Conservation (phyloP, 2,113 vertebrate species). For the Archilochus colubris region DNA sequence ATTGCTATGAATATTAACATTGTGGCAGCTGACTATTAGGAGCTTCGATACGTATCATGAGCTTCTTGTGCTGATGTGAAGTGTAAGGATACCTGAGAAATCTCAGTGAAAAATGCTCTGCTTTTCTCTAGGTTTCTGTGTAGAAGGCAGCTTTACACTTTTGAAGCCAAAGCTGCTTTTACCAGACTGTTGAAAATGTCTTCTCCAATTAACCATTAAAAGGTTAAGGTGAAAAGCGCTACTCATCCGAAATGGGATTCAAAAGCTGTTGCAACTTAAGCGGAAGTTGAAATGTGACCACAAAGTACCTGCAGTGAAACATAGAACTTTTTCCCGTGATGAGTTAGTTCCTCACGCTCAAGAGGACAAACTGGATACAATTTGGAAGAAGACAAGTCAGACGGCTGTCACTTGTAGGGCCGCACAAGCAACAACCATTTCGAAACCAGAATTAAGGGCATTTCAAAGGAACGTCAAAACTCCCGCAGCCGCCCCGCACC, state of each 20-base stretch:
- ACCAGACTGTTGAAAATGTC: accelerated
- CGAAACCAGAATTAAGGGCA: accelerated
- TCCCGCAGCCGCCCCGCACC: no score
- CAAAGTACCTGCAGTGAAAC: accelerated
- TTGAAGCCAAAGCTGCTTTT: not conserved
- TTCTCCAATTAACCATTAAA: no score
- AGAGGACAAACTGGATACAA: accelerated
- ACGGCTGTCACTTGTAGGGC: accelerated
- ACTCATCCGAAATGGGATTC: not conserved
- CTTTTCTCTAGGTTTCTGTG: accelerated
- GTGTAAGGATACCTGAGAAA: not conserved
- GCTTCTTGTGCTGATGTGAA: not conserved
- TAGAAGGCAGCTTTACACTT: not conserved
- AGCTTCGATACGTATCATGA: accelerated
- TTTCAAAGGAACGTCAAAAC: no score
- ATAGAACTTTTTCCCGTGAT: not conserved
- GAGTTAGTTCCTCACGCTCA: accelerated
- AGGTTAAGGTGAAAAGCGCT: accelerated
- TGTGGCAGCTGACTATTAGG: not conserved
- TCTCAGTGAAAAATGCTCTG: not conserved
- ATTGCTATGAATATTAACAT: not conserved
- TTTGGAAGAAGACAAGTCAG: no score
- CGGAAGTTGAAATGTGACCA: accelerated
- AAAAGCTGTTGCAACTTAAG: no score
- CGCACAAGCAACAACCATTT: accelerated